Conservation (phyloP, 2,888 invertebrate genomes). For the Thalpophila matura region DNA sequence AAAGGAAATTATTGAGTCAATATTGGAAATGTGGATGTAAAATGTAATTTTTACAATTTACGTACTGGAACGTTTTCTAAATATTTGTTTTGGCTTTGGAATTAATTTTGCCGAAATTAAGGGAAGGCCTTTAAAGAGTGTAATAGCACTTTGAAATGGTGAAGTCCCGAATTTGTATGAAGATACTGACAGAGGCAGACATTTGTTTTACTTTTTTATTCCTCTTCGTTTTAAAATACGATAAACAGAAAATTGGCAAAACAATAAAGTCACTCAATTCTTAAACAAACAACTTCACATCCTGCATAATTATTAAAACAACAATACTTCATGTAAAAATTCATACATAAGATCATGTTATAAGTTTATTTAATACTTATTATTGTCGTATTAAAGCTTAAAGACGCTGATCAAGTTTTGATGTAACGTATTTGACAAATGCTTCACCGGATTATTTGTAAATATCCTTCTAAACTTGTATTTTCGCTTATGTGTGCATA, state of each 20-base stretch:
- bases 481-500: no score
- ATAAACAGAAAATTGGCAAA: background rate
- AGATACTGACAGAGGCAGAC: background rate
- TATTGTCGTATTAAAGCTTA: background rate
- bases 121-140: background rate
- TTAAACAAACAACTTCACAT: background rate
- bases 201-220: no score
- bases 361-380: background rate
- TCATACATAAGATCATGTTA: background rate
- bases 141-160: no score
- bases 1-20: background rate
- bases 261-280: background rate
- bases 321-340: no score
- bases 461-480: background rate
- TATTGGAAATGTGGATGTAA: background rate
- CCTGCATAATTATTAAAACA: background rate
- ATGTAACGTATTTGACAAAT: background rate
- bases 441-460: background rate
- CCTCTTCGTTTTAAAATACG: background rate
- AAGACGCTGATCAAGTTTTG: conserved; percentile 1
- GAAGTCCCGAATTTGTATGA: no score
- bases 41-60: background rate
- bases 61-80: background rate
- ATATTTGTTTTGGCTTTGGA: background rate
- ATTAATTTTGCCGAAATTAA: no score